Evolutionary conservation across 1,140 invertebrate species (phyloP).

Genomic region (Trissolcus basalis): DNA sequence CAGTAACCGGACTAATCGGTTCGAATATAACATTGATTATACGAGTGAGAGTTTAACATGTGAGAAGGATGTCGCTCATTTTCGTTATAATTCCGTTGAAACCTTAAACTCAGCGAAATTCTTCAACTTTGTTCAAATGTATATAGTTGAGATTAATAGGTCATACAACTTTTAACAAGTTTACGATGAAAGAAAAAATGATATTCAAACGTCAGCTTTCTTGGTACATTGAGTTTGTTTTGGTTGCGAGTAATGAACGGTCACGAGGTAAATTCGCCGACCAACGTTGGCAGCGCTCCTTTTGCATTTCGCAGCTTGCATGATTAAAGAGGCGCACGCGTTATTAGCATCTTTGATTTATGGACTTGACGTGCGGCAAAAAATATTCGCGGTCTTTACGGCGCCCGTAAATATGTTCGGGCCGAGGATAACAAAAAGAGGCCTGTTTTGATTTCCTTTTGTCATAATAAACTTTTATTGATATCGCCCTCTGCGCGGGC

Average conservation of each 20-base stretch:
- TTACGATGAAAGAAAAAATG: background rate
- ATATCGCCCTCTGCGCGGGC: conserved; percentile 14
- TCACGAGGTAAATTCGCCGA: conserved; percentile 53
- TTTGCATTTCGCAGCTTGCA: conserved; percentile 47
- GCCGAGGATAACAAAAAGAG: background rate
- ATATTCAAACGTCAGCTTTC: background rate
- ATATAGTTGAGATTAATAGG: no score
- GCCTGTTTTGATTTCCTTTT: conserved; percentile 32
- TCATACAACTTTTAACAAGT: no score
- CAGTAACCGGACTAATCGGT: no score
- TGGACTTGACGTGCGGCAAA: conserved; percentile 51
- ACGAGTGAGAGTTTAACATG: no score
- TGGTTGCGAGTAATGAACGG: conserved; percentile 44
- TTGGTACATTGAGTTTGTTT: conserved; percentile 28
- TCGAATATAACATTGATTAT: no score
- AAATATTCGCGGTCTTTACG: conserved; percentile 45
- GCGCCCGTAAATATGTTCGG: conserved; percentile 41
- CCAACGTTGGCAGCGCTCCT: conserved; percentile 47
- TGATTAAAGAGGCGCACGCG: conserved; percentile 56
- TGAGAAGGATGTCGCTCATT: no score
- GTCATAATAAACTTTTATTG: conserved; percentile 49
- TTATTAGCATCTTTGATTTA: conserved; percentile 60
- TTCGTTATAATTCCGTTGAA: no score
- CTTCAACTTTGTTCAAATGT: no score
- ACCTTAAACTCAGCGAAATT: no score